Base-by-base conservation (phyloP, 2,113 vertebrate genomes). In the Istiophorus platypterus region DNA sequence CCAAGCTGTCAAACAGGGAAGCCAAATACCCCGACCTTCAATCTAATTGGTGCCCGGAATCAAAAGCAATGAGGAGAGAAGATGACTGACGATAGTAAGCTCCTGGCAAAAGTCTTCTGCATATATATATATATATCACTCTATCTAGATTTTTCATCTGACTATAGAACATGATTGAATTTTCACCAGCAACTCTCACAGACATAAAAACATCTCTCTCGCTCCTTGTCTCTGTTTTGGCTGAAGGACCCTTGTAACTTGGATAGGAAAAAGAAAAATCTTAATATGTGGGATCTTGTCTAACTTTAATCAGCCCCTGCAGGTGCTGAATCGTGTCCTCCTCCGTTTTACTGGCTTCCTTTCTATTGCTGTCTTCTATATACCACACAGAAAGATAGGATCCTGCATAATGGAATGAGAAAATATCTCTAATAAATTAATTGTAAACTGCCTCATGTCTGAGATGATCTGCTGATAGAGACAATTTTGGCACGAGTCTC, bases 1-100 rank as follows among this genome's bases (percentile, higher is more conserved):
- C 81, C 85, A 87, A 82, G 72, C 65, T 74, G 66, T 66, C 64
- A 11, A 76, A 70, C 54, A 42, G 3, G 9, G n/a, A n/a, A 81
- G 79, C 82, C 78, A 85, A 84, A 71, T 39, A 58, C 65, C 58
- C 41, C 0, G 7, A 76, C 78, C 71, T 37, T 72, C 31, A 72
- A 56, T 81, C 78, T 79, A 80, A 87, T 76, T 72, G 65, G 66
- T 29, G 26, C 58, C 24, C 1, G 4, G 14, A 31, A 72, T 41
- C 13, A 22, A 84, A 76, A 63, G 26, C 72, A 86, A 37, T 41
- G 18, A 61, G 52, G 41, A 45, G 15, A 59, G 41, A 18, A 64
- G 47, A 34, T 74, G 42, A 84, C 39, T 63, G 34, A 69, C 24
- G 41, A 42, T 31, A 5, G 47, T 29, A 42, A 27, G 52, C 57